These are phyloP conservation scores for Diplogasteroides magnus DNA, from an alignment of 1,140 invertebrate genomes.

Conservation along the genomic window DNA sequence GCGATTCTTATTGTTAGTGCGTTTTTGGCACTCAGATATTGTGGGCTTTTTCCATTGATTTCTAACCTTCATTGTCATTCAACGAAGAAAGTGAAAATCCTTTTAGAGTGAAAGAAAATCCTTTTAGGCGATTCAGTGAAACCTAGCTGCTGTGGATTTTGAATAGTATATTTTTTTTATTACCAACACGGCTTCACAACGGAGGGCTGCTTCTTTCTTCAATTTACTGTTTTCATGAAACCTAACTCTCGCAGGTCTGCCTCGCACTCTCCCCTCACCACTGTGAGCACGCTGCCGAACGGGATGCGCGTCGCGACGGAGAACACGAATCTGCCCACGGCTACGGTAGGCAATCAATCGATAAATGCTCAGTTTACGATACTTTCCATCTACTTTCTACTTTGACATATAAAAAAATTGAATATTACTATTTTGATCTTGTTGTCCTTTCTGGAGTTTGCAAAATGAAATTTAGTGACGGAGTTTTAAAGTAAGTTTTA, in stretches of 20 bases:
- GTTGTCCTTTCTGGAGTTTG: neutral
- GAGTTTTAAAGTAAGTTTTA: no score
- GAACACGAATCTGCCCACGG: slow-evolving; percentile 86
- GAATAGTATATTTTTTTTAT: slow-evolving; percentile 2
- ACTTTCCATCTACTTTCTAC: neutral
- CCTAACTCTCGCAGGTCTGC: no score
- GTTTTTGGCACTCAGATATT: neutral
- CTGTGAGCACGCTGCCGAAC: slow-evolving; percentile 76
- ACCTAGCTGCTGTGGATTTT: slow-evolving; percentile 9
- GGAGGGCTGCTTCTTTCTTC: neutral
- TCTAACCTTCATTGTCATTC: neutral
- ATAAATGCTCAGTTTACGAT: neutral
- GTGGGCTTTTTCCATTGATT: no score
- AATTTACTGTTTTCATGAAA: no score
- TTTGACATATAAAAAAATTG: neutral
- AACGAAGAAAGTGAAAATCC: slow-evolving; percentile 10
- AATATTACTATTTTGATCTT: neutral
- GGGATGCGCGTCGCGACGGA: slow-evolving; percentile 90
- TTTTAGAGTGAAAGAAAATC: slow-evolving; percentile 8
- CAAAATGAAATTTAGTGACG: no score
- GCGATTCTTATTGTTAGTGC: neutral
- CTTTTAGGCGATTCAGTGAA: slow-evolving; percentile 8
- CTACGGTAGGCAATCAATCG: slow-evolving; percentile 71
- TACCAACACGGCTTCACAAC: slow-evolving; percentile 12
- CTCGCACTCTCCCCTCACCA: slow-evolving; percentile 70